phyloP scores from a whole-genome alignment of 2,113 vertebrate genomes.

The Agelaius phoeniceus region DNA sequence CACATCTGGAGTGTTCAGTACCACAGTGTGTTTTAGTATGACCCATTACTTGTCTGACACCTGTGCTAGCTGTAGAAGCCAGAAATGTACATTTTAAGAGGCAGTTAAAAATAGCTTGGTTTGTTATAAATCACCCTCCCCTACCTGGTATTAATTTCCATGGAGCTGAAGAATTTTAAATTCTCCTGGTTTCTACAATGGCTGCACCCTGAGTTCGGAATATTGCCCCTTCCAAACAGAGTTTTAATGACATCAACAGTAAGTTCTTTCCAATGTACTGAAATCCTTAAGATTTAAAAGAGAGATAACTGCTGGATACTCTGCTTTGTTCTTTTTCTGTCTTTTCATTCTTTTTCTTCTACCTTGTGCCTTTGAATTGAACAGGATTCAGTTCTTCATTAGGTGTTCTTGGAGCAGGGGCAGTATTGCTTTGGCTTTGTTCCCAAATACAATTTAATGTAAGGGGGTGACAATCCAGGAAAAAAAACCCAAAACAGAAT shows the following conservation, averaged over 20 bases:
- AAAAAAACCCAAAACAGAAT: background rate
- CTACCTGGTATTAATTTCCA: slow-evolving; percentile 61
- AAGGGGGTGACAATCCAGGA: background rate
- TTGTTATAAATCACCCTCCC: slow-evolving; percentile 25
- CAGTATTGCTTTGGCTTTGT: background rate
- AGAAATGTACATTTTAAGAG: background rate
- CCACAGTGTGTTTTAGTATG: background rate
- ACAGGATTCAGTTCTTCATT: background rate
- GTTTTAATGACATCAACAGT: slow-evolving; percentile 1
- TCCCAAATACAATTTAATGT: background rate
- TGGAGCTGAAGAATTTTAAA: slow-evolving; percentile 45
- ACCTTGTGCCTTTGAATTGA: background rate
- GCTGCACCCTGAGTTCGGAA: background rate
- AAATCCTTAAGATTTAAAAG: background rate
- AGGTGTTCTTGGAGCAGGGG: background rate
- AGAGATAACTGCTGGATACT: background rate
- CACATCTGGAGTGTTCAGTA: background rate
- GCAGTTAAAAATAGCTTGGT: background rate
- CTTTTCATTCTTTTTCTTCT: background rate
- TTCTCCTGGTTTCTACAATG: background rate
- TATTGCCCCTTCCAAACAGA: background rate
- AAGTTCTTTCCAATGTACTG: background rate
- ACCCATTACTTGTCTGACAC: background rate
- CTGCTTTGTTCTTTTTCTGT: background rate
- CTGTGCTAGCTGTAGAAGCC: background rate